Base-by-base conservation (phyloP, 2,888 invertebrate species). In the Nudaria mundana region DNA sequence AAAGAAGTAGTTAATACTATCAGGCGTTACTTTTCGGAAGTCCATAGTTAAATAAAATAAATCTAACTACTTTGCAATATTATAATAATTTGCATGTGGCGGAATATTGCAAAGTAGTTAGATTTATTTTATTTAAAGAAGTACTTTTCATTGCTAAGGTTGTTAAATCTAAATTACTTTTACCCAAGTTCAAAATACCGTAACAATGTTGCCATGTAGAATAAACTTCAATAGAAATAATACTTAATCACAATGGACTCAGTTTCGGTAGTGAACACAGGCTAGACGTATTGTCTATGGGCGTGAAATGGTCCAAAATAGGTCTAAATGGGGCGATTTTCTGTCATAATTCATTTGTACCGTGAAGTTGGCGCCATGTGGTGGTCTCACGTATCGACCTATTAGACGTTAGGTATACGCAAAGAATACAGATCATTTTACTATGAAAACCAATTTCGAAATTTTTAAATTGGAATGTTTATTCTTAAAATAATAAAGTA, bases 301-400 rank as follows among this genome's bases (percentile, higher is more conserved):
- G 77, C 83, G 81, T 81, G 75, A 76, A 78, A 79, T 71, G 31
- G 38, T 46, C 29, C 31, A 7, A 37, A 42, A 42, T 39, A 23
- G 39, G 11, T 2, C 34, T 32, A 51, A 56, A 54, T 55, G 56
- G 66, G 60, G 40, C 52, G 50, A 64, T 64, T 66, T 68, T 73
- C 66, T 72, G 69, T 71, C 67, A 72, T 78, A 75, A 72, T 73
- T 73, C 60, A 70, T 63, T 63, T 40, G 53, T 36, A 69, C 55
- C 78, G 76, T 78, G 74, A 77, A 71, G 64, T 56, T 64, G 75
- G 81, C 81, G 80, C 82, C 82, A 79, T 76, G 68, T 79, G 82
- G 76, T 63, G 56, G 56, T 47, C 59, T 57, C 65, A 66, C 63
- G 54, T 36, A 30, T 40, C 51, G 35, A 49, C 32, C 28, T 48